phyloP scores from a whole-genome alignment of 35 echinoderm and acorn worm genomes.

The Nesometra sesokonis region DNA sequence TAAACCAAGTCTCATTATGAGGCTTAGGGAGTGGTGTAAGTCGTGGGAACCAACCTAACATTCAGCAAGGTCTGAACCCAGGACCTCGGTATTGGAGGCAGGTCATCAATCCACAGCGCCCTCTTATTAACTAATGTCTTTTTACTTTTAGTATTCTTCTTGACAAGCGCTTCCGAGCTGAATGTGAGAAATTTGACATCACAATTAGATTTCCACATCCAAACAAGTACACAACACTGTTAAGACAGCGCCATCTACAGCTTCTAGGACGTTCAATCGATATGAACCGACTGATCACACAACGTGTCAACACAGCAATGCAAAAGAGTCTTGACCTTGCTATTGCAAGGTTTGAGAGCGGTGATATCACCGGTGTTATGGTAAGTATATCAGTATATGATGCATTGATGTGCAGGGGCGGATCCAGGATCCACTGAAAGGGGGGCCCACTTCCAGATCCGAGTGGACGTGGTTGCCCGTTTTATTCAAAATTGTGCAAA shows the following conservation, averaged over 20 bases:
- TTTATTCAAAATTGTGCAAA: too few relatives aligned
- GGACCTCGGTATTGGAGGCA: too few relatives aligned
- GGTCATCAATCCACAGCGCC: too few relatives aligned
- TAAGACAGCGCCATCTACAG: conserved; percentile 91
- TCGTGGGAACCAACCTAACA: too few relatives aligned
- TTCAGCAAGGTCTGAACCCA: too few relatives aligned
- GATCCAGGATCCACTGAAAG: too few relatives aligned
- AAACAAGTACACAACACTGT: conserved; percentile 87
- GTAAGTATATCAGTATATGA: conserved; percentile 46
- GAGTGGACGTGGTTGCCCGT: too few relatives aligned
- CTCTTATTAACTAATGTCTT: too few relatives aligned
- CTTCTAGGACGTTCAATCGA: conserved; percentile 86
- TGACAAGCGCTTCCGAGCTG: conserved; percentile 89
- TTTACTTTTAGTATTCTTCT: conserved; percentile 64
- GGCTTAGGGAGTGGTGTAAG: too few relatives aligned
- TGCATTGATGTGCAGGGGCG: too few relatives aligned
- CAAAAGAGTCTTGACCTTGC: conserved; percentile 83
- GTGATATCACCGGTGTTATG: conserved; percentile 70
- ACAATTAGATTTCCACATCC: conserved; percentile 64
- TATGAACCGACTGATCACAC: conserved; percentile 90
- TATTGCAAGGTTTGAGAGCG: conserved; percentile 89
- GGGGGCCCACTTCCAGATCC: too few relatives aligned
- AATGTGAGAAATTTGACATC: conserved; percentile 86
- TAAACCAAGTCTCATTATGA: too few relatives aligned
- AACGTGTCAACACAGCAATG: conserved; percentile 79